Evolutionary conservation across 2,797 vertebrate genomes (phyloP), one percentile per base, ranked within the genome.

Genomic region (Sebastiscus tertius): DNA sequence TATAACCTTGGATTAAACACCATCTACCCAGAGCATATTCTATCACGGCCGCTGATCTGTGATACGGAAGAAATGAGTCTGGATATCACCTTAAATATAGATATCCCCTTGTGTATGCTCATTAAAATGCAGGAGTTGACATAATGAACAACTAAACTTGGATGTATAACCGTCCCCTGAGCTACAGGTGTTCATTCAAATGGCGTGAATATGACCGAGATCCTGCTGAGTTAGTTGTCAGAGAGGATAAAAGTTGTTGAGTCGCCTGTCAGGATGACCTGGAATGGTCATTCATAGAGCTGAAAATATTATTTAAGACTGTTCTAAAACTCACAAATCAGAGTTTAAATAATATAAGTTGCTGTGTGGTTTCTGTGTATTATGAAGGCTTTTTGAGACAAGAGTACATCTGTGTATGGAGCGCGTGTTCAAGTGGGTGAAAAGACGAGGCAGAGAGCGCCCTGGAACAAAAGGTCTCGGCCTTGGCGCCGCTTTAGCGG

Each of bases 381-480:
- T 42, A 63, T 27, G 46, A 26, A 34, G 24, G n/a, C 29, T 70
- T 66, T n/a, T 56, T 34, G 26, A 39, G 36, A 65, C 49, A 83
- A 14, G 59, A 80, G 69, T 16, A 14, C 5, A 8, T 55, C 34
- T 77, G 34, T 87, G 78, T 33, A 8, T 71, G 54, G 20, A 10
- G 36, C 63, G 39, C 20, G 46, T 65, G 66, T 68, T 22, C 4
- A 12, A 58, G 76, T 71, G 78, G 77, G 79, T 72, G 71, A 72
- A 60, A 75, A 5, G 55, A 75, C 62, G 58, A 46, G 69, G 54
- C 63, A 39, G 78, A 86, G 61, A 88, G 88, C 36, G n/a, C 29
- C n/a, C 33, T 62, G 79, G 72, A 91, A 93, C 88, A 90, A 88
- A 92, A 88, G 90, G 89, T 83, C 88, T 26, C 4, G 62, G 76